Conservation (phyloP, 2,888 invertebrate species). For the Quadroppia sp. region DNA sequence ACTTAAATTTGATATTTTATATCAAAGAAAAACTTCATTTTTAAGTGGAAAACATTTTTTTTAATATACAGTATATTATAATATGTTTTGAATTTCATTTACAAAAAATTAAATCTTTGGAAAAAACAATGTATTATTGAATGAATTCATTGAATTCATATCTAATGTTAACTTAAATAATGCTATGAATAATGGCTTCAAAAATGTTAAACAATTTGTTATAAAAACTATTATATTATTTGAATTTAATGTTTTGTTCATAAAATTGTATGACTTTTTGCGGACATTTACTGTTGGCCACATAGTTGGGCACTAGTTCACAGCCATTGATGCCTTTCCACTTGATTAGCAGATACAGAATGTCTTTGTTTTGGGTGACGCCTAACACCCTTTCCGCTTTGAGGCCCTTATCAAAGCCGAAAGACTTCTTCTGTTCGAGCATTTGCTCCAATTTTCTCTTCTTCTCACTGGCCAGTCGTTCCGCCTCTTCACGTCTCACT, state of each 20-base stretch:
- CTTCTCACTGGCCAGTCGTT: neutral
- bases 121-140: too few relatives aligned
- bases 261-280: constrained; percentile 35
- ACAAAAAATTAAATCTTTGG: too few relatives aligned
- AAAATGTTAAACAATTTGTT: neutral
- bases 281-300: constrained; percentile 21
- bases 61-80: too few relatives aligned
- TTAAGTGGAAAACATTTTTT: too few relatives aligned
- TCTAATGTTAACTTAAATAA: too few relatives aligned
- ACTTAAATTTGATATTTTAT: too few relatives aligned
- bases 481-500: neutral
- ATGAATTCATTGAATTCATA: too few relatives aligned
- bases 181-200: too few relatives aligned
- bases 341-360: neutral
- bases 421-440: neutral
- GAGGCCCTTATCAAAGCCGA: constrained; percentile 21
- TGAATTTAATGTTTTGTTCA: constrained; percentile 27
- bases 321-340: constrained; percentile 33
- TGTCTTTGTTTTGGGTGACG: constrained; percentile 13
- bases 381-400: constrained; percentile 23
- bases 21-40: too few relatives aligned
- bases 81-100: too few relatives aligned
- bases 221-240: neutral
- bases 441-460: constrained; percentile 9
- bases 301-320: constrained; percentile 29